These are phyloP conservation scores for Polymixis flavicincta DNA, from an alignment of 2,888 invertebrate genomes.

Conservation along the genomic window DNA sequence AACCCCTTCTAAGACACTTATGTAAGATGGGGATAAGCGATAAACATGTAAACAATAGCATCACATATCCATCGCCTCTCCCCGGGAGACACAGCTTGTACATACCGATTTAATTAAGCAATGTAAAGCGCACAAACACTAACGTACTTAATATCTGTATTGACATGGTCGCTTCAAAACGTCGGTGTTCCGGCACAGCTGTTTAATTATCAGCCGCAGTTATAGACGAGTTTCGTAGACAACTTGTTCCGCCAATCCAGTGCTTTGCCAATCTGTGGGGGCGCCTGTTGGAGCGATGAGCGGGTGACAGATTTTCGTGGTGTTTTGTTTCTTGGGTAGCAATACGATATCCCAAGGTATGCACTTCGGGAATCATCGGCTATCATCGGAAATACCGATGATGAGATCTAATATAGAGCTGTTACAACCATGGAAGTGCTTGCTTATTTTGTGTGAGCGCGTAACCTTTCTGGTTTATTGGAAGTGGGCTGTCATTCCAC, in stretches of 20 bases:
- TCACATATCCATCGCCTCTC: slow-evolving; percentile 19
- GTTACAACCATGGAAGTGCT: background rate
- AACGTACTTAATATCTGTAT: slow-evolving; percentile 67
- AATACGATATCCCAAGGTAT: background rate
- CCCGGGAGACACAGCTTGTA: slow-evolving; percentile 46
- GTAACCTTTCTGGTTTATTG: background rate
- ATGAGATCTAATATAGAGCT: background rate
- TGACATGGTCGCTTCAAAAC: slow-evolving; percentile 70
- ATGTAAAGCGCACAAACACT: slow-evolving; percentile 59
- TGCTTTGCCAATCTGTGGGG: slow-evolving; percentile 59
- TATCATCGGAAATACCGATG: background rate
- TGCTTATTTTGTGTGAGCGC: background rate
- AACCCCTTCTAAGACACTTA: background rate
- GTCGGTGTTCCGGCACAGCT: slow-evolving; percentile 79
- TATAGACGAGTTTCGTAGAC: slow-evolving; percentile 82
- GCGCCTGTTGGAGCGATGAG: slow-evolving; percentile 61
- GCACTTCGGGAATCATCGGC: background rate
- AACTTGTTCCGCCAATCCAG: slow-evolving; percentile 78
- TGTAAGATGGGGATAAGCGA: background rate
- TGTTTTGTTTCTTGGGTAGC: background rate
- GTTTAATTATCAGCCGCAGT: slow-evolving; percentile 85
- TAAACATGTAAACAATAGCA: slow-evolving; percentile 25
- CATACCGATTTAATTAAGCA: slow-evolving; percentile 64
- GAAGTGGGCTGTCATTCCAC: background rate
- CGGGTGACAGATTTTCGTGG: background rate